Percentiles rank a stretch among this genome's conserved stretches.
phyloP scores from a whole-genome alignment of 2,888 invertebrate species.

The Eudasyphora cyanicolor region DNA sequence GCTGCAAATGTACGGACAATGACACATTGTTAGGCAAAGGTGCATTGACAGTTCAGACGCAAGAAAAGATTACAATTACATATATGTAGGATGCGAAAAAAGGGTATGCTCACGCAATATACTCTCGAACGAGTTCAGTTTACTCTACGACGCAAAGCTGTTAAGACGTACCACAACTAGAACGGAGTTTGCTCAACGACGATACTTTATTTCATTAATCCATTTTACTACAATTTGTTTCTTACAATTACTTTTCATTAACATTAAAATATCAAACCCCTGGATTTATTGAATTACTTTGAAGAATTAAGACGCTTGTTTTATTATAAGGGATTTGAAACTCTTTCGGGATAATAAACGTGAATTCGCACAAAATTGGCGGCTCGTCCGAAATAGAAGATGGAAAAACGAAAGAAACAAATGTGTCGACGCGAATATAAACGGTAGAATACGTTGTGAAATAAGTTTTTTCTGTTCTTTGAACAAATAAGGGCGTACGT shows the following conservation, averaged over 20 bases:
- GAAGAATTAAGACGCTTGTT: not conserved
- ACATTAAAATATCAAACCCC: not conserved
- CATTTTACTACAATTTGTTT: not conserved
- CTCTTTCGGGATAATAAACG: not conserved
- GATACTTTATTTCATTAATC: not conserved
- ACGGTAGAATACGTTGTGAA: not conserved
- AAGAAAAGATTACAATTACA: too few species aligned
- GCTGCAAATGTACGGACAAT: too few species aligned
- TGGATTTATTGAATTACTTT: not conserved
- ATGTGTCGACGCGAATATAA: not conserved
- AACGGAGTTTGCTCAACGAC: too few species aligned
- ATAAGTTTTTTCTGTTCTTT: not conserved
- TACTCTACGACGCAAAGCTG: constrained; percentile 12
- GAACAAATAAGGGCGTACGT: not conserved
- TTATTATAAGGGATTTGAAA: not conserved
- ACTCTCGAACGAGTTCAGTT: constrained; percentile 17
- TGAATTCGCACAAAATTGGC: not conserved
- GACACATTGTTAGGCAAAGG: too few species aligned
- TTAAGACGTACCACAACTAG: too few species aligned
- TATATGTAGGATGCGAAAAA: constrained; percentile 7
- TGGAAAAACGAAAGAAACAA: not conserved
- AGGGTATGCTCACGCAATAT: not conserved
- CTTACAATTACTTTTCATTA: not conserved
- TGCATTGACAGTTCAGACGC: too few species aligned
- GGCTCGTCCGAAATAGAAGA: not conserved